Evolutionary conservation across 1,140 invertebrate genomes (phyloP).

Genomic region (Adelges cooleyi): DNA sequence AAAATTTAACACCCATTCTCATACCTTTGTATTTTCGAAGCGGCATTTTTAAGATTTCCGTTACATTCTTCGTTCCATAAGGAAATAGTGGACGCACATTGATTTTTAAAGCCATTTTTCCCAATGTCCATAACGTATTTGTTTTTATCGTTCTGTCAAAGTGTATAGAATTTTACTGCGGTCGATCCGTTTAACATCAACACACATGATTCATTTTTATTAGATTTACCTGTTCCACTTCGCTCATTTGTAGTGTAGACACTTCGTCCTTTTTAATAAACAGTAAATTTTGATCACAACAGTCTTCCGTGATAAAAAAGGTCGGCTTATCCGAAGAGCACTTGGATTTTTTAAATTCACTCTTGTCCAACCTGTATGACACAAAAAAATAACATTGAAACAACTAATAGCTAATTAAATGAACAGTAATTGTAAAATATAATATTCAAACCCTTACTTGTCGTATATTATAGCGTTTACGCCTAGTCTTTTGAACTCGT

Average conservation of each 20-base stretch:
- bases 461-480: slow-evolving; percentile 90
- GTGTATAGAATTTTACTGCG: too few relatives aligned
- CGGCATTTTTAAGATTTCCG: not conserved
- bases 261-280: not conserved
- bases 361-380: not conserved
- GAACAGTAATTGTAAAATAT: not conserved
- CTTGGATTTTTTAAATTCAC: not conserved
- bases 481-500: slow-evolving; percentile 70
- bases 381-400: not conserved
- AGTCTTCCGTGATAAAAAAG: not conserved
- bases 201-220: too few relatives aligned
- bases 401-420: not conserved
- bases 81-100: slow-evolving; percentile 3
- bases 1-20: too few relatives aligned
- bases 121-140: slow-evolving; percentile 19
- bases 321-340: not conserved
- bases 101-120: not conserved
- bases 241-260: too few relatives aligned
- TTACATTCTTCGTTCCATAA: not conserved
- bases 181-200: not conserved
- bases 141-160: not conserved
- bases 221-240: too few relatives aligned
- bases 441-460: too few relatives aligned
- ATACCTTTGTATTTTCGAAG: slow-evolving; percentile 1
- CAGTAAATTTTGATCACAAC: slow-evolving; percentile 2